Evolutionary conservation across 2,797 vertebrate genomes (phyloP).

Genomic region (Dipus sagitta): DNA sequence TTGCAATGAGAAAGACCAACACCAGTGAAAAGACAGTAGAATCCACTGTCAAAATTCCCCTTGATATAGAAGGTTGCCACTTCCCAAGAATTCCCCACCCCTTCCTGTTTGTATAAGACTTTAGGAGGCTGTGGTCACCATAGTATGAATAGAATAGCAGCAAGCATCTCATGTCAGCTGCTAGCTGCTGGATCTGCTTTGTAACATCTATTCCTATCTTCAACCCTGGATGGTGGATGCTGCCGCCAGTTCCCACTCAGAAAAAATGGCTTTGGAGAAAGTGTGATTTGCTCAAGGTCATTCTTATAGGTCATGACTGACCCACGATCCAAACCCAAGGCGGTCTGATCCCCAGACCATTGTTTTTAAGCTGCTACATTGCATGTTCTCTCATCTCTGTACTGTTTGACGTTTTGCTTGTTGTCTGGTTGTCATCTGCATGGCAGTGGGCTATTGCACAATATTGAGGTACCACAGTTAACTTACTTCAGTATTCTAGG

Average conservation of each 20-base stretch:
- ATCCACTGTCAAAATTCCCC: neutral
- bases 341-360: neutral
- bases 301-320: constrained; percentile 31
- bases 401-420: neutral
- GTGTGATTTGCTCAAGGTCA: neutral
- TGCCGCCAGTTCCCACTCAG: neutral
- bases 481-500: neutral
- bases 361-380: constrained; percentile 43
- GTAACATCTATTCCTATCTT: constrained; percentile 23
- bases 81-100: neutral
- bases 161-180: constrained; percentile 4
- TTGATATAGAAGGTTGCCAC: constrained; percentile 25
- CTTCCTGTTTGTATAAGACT: constrained; percentile 7
- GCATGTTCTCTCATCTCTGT: neutral
- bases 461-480: constrained; percentile 19
- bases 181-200: constrained; percentile 4
- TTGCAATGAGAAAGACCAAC: constrained; percentile 24
- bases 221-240: neutral
- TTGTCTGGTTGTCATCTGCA: constrained; percentile 42
- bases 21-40: neutral
- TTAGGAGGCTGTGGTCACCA: constrained; percentile 22
- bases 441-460: neutral
- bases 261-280: neutral
- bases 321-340: constrained; percentile 12
- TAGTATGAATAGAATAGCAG: constrained; percentile 29